A percentile compares a stretch with the other conserved stretches of the same genome.
Conservation (phyloP, 2,113 vertebrate species). For the Pelobates fuscus region DNA sequence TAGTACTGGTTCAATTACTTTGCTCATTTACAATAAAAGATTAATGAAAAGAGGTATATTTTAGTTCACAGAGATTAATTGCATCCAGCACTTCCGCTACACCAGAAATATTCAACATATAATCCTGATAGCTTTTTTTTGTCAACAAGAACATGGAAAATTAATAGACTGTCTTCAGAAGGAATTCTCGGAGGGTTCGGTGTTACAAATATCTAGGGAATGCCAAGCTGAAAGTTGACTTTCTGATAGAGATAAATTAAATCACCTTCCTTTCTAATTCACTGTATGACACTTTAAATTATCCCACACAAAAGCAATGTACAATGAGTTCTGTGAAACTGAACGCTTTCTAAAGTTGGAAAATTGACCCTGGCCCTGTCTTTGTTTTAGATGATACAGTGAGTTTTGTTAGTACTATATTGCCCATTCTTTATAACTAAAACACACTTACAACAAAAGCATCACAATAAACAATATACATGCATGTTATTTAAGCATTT, state of each 20-base stretch:
- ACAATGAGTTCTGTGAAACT: conserved; percentile 47
- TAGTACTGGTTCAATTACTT: conserved; percentile 80
- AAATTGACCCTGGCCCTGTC: conserved; percentile 29
- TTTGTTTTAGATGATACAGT: conserved; percentile 6
- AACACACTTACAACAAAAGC: no score
- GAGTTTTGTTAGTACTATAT: no score
- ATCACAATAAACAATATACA: no score
- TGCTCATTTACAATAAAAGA: conserved; percentile 88
- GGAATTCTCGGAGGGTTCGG: conserved; percentile 71
- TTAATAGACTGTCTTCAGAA: conserved; percentile 85
- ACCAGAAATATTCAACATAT: conserved; percentile 82
- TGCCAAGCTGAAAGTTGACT: conserved; percentile 67
- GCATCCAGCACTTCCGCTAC: conserved; percentile 76
- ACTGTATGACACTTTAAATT: conserved; percentile 65
- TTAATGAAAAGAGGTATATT: conserved; percentile 90
- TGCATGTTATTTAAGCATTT: no score
- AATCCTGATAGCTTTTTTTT: conserved; percentile 79
- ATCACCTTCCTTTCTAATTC: conserved; percentile 67
- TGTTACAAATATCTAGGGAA: conserved; percentile 68
- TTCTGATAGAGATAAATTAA: conserved; percentile 68
- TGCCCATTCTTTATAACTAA: no score
- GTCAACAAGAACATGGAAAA: conserved; percentile 87
- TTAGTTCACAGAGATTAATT: conserved; percentile 92
- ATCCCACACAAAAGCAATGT: conserved; percentile 51
- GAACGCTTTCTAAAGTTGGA: conserved; percentile 35